Evolutionary conservation across 2,888 invertebrate species (phyloP).

Genomic region (Drosophila quinaria): DNA sequence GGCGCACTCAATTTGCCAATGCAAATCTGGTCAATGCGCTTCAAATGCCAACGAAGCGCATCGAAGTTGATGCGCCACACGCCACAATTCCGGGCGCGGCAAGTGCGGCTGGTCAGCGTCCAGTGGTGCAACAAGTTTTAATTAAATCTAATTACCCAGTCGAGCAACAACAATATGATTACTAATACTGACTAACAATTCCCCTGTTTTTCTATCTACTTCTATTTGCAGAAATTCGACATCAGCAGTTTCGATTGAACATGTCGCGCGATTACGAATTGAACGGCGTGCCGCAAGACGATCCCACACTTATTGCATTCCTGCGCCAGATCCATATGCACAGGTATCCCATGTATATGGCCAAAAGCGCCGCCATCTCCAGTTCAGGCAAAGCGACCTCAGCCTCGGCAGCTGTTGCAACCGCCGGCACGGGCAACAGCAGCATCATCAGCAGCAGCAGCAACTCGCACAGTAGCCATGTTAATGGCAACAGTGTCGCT

Average conservation of each 20-base stretch:
- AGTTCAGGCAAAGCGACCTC: conserved; percentile 55
- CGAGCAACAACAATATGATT: conserved; percentile 23
- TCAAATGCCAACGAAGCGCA: conserved; percentile 64
- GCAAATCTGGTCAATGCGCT: conserved; percentile 73
- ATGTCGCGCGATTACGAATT: conserved; percentile 93
- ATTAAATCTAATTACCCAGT: conserved; percentile 70
- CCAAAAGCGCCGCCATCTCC: conserved; percentile 35
- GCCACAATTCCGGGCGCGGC: conserved; percentile 43
- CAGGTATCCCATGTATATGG: conserved; percentile 84
- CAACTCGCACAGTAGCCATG: conserved; percentile 37
- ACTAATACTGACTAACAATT: conserved; percentile 5
- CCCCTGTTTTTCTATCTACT: neutral
- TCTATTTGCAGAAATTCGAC: conserved; percentile 87
- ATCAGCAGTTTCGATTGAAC: conserved; percentile 92
- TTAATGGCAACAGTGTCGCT: conserved; percentile 50
- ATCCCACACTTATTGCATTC: conserved; percentile 90
- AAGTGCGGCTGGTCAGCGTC: conserved; percentile 41
- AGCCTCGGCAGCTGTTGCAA: conserved; percentile 39
- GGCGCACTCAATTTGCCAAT: conserved; percentile 57
- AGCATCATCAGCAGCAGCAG: conserved; percentile 22
- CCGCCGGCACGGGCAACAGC: conserved; percentile 46
- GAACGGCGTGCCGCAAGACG: conserved; percentile 90
- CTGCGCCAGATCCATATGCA: conserved; percentile 90
- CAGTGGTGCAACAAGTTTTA: conserved; percentile 77
- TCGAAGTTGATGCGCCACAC: conserved; percentile 62